Conservation (phyloP, 2,888 invertebrate genomes). For the Dioctria rufipes region DNA sequence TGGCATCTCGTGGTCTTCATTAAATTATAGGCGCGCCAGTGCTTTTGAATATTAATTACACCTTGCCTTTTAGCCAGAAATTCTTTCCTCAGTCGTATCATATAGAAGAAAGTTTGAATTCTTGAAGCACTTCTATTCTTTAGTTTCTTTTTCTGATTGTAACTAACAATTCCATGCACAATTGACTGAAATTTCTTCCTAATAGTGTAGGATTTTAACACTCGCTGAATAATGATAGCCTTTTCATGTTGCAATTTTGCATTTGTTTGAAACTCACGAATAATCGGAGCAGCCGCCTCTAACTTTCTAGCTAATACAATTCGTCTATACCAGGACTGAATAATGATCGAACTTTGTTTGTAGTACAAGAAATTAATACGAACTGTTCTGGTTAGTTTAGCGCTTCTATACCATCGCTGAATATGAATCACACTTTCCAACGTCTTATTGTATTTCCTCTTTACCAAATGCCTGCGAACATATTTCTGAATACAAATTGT, state of each 20-base stretch:
- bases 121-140: slow-evolving; percentile 62
- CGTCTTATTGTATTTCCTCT: slow-evolving; percentile 68
- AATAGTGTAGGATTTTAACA: slow-evolving; percentile 64
- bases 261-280: slow-evolving; percentile 58
- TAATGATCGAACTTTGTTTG: slow-evolving; percentile 68
- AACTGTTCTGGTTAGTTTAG: slow-evolving; percentile 68
- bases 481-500: slow-evolving; percentile 72
- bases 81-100: slow-evolving; percentile 64
- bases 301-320: slow-evolving; percentile 65
- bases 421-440: slow-evolving; percentile 64
- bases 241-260: slow-evolving; percentile 63
- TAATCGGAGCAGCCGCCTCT: slow-evolving; percentile 62
- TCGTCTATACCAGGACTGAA: slow-evolving; percentile 74
- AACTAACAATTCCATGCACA: slow-evolving; percentile 58
- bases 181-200: slow-evolving; percentile 71
- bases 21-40: slow-evolving; percentile 65
- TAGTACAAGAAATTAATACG: slow-evolving; percentile 69
- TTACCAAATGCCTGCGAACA: slow-evolving; percentile 71
- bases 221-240: slow-evolving; percentile 60
- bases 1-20: slow-evolving; percentile 61
- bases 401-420: slow-evolving; percentile 74
- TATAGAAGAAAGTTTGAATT: slow-evolving; percentile 67
- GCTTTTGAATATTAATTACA: slow-evolving; percentile 69
- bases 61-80: slow-evolving; percentile 64
- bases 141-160: slow-evolving; percentile 57